phyloP scores from a whole-genome alignment of 2,888 invertebrate genomes.

The Dendrolimus pini region DNA sequence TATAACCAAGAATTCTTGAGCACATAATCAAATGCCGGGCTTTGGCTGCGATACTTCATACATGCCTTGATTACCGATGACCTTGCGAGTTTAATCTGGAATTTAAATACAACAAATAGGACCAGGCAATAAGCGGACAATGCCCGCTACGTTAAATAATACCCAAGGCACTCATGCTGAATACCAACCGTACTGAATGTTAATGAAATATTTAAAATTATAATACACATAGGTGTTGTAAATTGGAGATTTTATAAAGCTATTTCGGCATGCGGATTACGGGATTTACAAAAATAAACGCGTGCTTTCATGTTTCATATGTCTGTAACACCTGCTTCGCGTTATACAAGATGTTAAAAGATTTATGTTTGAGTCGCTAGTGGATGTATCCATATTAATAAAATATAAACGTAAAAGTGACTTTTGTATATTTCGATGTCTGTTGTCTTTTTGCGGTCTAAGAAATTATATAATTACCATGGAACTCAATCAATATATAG shows the following conservation, averaged over 20 bases:
- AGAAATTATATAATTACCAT: no score
- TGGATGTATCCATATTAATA: no score
- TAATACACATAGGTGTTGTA: constrained; percentile 31
- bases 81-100: no score
- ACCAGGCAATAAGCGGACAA: constrained; percentile 22
- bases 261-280: constrained; percentile 14
- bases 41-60: not conserved
- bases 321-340: no score
- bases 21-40: not conserved
- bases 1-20: not conserved
- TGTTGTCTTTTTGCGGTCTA: no score
- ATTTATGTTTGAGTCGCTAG: no score
- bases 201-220: constrained; percentile 7
- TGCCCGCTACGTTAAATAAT: constrained; percentile 26
- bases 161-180: constrained; percentile 24
- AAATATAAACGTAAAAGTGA: no score
- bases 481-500: no score
- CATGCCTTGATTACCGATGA: not conserved
- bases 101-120: constrained; percentile 21
- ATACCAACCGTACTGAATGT: constrained; percentile 21
- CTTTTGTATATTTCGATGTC: no score
- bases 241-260: constrained; percentile 35
- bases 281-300: no score
- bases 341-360: no score
- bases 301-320: no score